Base-by-base conservation (phyloP, 2,888 invertebrate genomes). In the Rotaria macrura region DNA sequence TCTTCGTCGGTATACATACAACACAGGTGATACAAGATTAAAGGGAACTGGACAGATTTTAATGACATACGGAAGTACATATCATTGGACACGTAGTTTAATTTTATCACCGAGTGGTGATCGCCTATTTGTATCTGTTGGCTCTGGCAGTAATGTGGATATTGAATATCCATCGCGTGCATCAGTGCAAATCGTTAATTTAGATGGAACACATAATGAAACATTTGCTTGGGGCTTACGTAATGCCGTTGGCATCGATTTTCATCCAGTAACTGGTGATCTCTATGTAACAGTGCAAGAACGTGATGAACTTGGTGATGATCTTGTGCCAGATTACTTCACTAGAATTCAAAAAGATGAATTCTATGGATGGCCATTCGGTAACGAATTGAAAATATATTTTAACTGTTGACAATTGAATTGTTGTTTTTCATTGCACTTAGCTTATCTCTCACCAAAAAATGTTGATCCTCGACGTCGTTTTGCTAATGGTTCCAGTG, bases 291-390 rank as follows among this genome's bases (percentile, higher is more conserved):
- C 43, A 5, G 79, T 79, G 10, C 79, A 79, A 43, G 79, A 79
- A 43, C 79, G 79, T 3, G 79, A 79, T 79, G 79, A 43, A 79
- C 25, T 79, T 43, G 79, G 79, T 43, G 79, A 79, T 43, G 79
- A 79, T 43, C n/a, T 79, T 10, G 79, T 79, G 12, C 79, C 79
- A 9, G 79, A 79, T 17, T 79, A 43, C 20, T 79, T 79, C 12
- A 79, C 79, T 2, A 40, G 43, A 79, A 79, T 79, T 43, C 25
- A 79, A 79, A n/a, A 79, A 43, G 79, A 79, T 79, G 79, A 79
- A 12, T 79, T 79, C 17, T 79, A 79, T 43, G 79, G 79, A n/a
- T 79, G 79, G 79, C 79, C 79, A 40, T 79, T 79, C 10, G 65
- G 65, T 65, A 65, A 38, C 7, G 4, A 65, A 34, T 20, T 1